phyloP scores from a whole-genome alignment of 2,888 invertebrate genomes.

The Bedellia somnulentella region DNA sequence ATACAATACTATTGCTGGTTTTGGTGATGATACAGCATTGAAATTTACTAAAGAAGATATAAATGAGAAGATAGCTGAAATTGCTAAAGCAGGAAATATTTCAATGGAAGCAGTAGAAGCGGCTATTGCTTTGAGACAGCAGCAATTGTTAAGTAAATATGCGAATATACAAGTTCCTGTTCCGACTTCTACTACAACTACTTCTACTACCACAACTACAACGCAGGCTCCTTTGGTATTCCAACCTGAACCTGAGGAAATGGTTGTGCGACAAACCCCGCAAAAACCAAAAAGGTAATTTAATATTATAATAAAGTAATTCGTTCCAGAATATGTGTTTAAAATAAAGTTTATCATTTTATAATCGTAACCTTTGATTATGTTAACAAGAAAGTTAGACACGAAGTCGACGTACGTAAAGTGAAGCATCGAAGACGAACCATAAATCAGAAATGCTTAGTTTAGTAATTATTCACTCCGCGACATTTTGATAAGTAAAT shows the following conservation, averaged over 20 bases:
- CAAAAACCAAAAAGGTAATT: constrained; percentile 41
- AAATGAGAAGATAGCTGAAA: constrained; percentile 48
- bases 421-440: too few species aligned
- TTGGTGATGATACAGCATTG: constrained; percentile 40
- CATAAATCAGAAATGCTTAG: too few species aligned
- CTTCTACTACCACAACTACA: constrained; percentile 32
- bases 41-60: constrained; percentile 48
- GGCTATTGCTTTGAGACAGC: constrained; percentile 70
- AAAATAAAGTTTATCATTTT: too few species aligned
- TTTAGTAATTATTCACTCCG: too few species aligned
- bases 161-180: constrained; percentile 42
- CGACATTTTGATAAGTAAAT: too few species aligned
- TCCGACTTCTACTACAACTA: constrained; percentile 48
- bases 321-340: too few species aligned
- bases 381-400: too few species aligned
- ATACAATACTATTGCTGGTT: constrained; percentile 47
- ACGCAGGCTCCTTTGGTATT: constrained; percentile 24
- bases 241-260: constrained; percentile 41
- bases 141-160: constrained; percentile 67
- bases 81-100: constrained; percentile 73
- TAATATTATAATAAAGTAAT: too few species aligned
- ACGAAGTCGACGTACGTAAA: too few species aligned
- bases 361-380: too few species aligned
- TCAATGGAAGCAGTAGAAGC: constrained; percentile 77
- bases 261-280: constrained; percentile 25